Percentiles rank a stretch among this genome's conserved stretches.
Evolutionary conservation across 1,140 invertebrate species (phyloP).

Genomic region (Drosophila ananassae): DNA sequence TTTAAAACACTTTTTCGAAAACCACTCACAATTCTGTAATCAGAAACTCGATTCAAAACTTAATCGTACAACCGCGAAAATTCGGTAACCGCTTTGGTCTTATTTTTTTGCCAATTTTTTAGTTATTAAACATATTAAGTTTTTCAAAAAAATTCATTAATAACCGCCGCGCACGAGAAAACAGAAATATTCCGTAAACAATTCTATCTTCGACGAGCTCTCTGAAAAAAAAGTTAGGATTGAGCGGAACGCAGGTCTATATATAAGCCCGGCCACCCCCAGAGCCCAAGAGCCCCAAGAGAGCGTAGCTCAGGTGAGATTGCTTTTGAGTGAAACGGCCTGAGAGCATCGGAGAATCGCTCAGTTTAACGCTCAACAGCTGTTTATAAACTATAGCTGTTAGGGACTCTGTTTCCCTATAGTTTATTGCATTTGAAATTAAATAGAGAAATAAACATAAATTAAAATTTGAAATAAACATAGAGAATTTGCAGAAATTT

Average conservation of each 20-base stretch:
- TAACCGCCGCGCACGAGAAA: not conserved
- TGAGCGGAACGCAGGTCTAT: not conserved
- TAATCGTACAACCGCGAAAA: not conserved
- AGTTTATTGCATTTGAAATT: not conserved
- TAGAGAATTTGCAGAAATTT: too few species aligned
- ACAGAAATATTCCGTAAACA: not conserved
- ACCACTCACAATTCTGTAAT: constrained; percentile 31
- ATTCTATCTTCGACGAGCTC: not conserved
- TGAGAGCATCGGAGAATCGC: not conserved
- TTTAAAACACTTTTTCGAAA: not conserved
- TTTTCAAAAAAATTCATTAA: not conserved
- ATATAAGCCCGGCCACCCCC: not conserved
- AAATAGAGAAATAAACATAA: too few species aligned
- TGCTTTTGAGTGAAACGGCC: too few species aligned
- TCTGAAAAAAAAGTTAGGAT: not conserved
- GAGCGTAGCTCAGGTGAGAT: not conserved
- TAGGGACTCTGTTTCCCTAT: not conserved
- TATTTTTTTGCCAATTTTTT: not conserved
- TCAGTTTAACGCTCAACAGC: too few species aligned
- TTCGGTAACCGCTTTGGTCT: too few species aligned
- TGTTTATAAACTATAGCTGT: not conserved
- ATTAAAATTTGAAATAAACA: too few species aligned
- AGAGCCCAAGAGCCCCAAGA: not conserved
- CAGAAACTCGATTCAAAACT: not conserved
- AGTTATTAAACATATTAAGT: not conserved